A percentile compares a stretch with the other conserved stretches of the same genome.
Conservation (phyloP, 2,113 vertebrate species). For the Podocnemis expansa region DNA sequence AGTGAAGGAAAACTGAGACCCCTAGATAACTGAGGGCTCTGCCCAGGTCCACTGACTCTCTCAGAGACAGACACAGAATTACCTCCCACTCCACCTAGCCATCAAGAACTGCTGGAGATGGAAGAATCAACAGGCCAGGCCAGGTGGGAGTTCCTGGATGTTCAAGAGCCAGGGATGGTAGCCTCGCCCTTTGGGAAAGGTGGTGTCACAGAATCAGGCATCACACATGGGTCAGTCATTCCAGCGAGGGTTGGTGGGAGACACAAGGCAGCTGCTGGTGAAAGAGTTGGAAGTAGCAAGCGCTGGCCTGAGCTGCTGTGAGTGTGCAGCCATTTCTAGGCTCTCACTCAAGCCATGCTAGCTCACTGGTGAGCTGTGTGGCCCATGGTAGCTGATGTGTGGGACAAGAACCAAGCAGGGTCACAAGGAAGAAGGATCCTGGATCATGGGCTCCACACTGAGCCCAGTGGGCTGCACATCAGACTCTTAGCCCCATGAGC, state of each 20-base stretch:
- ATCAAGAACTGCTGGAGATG: background rate
- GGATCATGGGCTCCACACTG: background rate
- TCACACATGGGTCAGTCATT: background rate
- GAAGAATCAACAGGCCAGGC: no score
- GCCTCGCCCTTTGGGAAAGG: background rate
- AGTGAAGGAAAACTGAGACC: background rate
- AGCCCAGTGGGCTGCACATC: no score
- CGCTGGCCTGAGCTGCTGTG: no score
- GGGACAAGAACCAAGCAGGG: background rate
- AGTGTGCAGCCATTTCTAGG: background rate
- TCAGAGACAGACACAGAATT: background rate
- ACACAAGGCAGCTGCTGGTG: background rate
- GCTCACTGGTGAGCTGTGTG: no score
- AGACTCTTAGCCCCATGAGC: background rate
- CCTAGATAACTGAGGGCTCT: background rate
- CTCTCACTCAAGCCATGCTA: background rate
- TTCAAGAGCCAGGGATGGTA: background rate
- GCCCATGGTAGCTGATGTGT: no score
- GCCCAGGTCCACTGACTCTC: background rate
- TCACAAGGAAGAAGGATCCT: background rate
- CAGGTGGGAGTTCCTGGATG: background rate
- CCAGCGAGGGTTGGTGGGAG: background rate
- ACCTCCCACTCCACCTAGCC: background rate
- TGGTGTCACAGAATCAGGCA: background rate
- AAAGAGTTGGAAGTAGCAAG: background rate